Evolutionary conservation across 2,113 vertebrate genomes (phyloP), one percentile per base, ranked within the genome.

Genomic region (Heloderma charlesbogerti): DNA sequence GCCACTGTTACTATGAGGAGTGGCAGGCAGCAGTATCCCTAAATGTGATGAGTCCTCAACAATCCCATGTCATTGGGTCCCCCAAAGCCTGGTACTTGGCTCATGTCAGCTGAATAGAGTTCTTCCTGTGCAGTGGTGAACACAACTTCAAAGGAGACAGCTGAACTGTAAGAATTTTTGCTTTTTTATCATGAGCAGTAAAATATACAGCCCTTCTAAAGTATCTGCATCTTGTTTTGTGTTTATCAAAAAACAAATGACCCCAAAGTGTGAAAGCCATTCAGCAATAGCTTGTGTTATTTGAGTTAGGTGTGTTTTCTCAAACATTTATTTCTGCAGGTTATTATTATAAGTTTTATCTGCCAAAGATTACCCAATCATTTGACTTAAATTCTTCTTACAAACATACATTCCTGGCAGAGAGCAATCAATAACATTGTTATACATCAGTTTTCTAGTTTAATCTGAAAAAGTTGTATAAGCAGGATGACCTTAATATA

Each of bases 91-190:
- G 86, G 84, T 48, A 74, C 57, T 86, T 89, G 66, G 80, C 9
- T 40, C 43, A 85, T 43, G 2, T 45, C 37, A 84, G 12, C 4
- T 93, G 92, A 95, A 94, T 95, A 87, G 93, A 92, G 74, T 45
- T 72, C 88, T 95, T 92, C 89, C 88, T 91, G 92, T 92, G 90
- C 8, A 93, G 89, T 90, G 92, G 89, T 94, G 87, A 94, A 93
- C 89, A 91, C 72, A 94, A 74, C 87, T 86, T 83, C 79, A 94
- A 84, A 88, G 92, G 90, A 94, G 82, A 90, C 92, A 95, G 84
- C 86, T 95, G 78, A 87, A 72, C 79, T 82, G 88, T 82, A 89
- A 82, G 43, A 93, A 43, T 90, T 89, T 40, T 93, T 80, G 88
- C 0, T 31, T 92, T 94, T 95, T 66, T 83, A 67, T 67, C 31